Conservation (phyloP, 2,888 invertebrate genomes). For the Bibio marci region DNA sequence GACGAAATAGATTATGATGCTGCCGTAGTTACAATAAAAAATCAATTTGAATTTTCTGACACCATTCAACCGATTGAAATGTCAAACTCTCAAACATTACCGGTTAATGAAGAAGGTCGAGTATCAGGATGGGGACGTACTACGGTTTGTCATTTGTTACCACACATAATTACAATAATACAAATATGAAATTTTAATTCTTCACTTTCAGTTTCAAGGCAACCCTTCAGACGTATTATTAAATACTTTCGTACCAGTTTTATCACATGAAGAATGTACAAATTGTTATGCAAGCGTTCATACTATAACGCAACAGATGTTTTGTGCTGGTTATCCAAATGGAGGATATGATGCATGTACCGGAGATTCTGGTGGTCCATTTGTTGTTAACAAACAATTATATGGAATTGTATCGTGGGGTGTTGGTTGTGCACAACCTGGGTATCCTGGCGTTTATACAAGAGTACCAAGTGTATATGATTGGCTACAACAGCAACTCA, state of each 20-base stretch:
- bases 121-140: neutral
- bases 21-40: neutral
- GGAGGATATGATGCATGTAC: conserved; percentile 5
- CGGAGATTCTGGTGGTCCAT: conserved; percentile 7
- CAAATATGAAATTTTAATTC: neutral
- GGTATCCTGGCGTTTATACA: too few species aligned
- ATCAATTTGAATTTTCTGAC: neutral
- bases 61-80: neutral
- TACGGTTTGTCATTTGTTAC: neutral
- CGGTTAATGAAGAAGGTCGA: neutral
- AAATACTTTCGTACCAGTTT: neutral
- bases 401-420: conserved; percentile 4
- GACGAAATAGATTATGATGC: conserved; percentile 1
- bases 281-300: neutral
- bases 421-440: too few species aligned
- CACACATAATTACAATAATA: neutral
- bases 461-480: too few species aligned
- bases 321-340: conserved; percentile 2
- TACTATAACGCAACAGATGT: conserved; percentile 7
- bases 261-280: too few species aligned
- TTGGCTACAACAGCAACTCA: too few species aligned
- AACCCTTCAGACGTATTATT: neutral
- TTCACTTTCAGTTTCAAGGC: neutral
- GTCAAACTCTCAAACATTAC: neutral
- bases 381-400: conserved; percentile 1